A percentile compares a stretch with the other conserved stretches of the same genome.
phyloP scores from a whole-genome alignment of 1,140 invertebrate species.

The Atopsyche davidsoni region DNA sequence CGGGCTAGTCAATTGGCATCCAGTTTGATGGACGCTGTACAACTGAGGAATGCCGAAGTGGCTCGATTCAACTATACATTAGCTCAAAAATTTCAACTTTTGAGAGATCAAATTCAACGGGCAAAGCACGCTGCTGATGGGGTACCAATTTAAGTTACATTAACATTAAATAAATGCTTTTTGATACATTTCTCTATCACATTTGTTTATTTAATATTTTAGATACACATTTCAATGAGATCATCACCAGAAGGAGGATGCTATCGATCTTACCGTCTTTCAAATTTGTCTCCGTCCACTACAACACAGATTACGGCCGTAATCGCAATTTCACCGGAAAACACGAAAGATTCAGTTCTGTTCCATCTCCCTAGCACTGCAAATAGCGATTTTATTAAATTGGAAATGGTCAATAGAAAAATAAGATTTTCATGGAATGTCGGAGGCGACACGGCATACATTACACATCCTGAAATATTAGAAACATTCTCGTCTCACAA shows the following conservation, averaged over 20 bases:
- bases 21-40: conserved; percentile 47
- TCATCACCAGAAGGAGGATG: conserved; percentile 59
- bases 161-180: not conserved
- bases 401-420: conserved; percentile 72
- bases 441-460: conserved; percentile 58
- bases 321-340: conserved; percentile 52
- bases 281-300: conserved; percentile 58
- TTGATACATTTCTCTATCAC: not conserved
- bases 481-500: conserved; percentile 9
- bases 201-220: conserved; percentile 28
- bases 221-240: conserved; percentile 77
- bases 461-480: conserved; percentile 52
- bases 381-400: conserved; percentile 67
- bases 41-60: conserved; percentile 52
- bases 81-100: conserved; percentile 54
- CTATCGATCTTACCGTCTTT: conserved; percentile 63
- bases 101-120: conserved; percentile 68
- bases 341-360: conserved; percentile 30
- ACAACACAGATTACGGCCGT: conserved; percentile 65
- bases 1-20: conserved; percentile 49
- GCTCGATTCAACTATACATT: conserved; percentile 56
- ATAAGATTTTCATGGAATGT: conserved; percentile 73
- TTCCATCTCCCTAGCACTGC: conserved; percentile 35
- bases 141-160: conserved; percentile 47
- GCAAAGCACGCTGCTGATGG: conserved; percentile 75